Evolutionary conservation across 2,113 vertebrate species (phyloP), one percentile per base, ranked within the genome.

Genomic region (Melospiza georgiana): DNA sequence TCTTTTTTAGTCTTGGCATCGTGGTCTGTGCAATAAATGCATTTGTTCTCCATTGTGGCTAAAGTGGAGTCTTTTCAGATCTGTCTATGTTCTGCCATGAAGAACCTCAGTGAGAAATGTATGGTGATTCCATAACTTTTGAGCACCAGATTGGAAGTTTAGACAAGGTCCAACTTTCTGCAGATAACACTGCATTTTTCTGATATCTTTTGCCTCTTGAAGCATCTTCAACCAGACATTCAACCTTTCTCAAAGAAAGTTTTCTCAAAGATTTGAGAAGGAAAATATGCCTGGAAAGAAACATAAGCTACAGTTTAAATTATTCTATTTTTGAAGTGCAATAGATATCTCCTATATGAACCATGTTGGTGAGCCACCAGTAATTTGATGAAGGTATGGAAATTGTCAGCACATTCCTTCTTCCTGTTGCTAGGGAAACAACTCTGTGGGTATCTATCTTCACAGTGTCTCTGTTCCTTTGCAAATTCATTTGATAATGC

Each of bases 371-470:
- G 16, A 89, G 11, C 43, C n/a, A 51, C 24, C 15, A 65, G 25
- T 52, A 77, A 77, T 74, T 37, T 89, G 41, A 74, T 23, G 17
- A 80, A 67, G 10, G n/a, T 57, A 54, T 68, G 18, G 43, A 54
- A 93, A 71, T 18, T 91, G 72, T 89, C 41, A 89, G 77, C 43
- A 55, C 31, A 57, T 93, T 78, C 28, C 46, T 84, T 54, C 11
- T 93, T 65, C 41, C 13, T 89, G 65, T 81, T 95, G 51, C 68
- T 71, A 87, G 43, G 84, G 77, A 74, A 94, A 93, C 65, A 23
- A 28, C 55, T 69, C 65, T 61, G 41, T 68, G 59, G 27, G 28
- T 84, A 58, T 74, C 31, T 49, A 23, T 74, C n/a, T 46, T 87
- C 22, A 65, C 33, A 69, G 22, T 30, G 12, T 35, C 48, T 68